These are phyloP conservation scores for Eupeodes luniger DNA, from an alignment of 2,888 invertebrate species.

Conservation along the genomic window DNA sequence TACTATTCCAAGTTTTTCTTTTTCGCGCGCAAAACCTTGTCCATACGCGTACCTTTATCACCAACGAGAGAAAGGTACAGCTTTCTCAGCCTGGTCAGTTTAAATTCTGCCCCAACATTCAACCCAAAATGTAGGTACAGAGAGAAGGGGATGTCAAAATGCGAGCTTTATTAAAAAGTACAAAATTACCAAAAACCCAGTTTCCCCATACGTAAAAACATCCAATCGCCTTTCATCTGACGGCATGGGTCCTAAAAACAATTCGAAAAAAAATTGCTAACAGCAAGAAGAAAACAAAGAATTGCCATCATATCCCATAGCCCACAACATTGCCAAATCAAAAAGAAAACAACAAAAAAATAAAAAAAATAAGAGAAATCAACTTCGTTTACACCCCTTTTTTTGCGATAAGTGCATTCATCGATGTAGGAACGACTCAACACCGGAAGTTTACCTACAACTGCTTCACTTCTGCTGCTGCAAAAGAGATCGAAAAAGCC, in stretches of 20 bases:
- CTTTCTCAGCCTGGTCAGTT: neutral
- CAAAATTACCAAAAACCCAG: constrained; percentile 37
- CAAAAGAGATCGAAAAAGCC: constrained; percentile 72
- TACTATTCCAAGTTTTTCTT: constrained; percentile 16
- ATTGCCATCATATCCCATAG: constrained; percentile 52
- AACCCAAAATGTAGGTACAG: neutral
- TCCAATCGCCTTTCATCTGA: constrained; percentile 72
- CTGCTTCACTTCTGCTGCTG: constrained; percentile 44
- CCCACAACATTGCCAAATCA: constrained; percentile 40
- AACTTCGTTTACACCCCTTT: constrained; percentile 78
- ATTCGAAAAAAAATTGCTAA: constrained; percentile 63
- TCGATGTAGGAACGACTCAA: constrained; percentile 64
- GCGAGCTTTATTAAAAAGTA: constrained; percentile 34
- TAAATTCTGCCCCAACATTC: constrained; percentile 11
- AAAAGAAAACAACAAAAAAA: constrained; percentile 50
- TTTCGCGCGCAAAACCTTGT: constrained; percentile 58
- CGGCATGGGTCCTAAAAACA: constrained; percentile 74
- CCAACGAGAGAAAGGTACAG: neutral
- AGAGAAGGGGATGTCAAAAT: constrained; percentile 24
- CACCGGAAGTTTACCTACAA: constrained; percentile 73
- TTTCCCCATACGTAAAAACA: constrained; percentile 49
- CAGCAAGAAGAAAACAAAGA: constrained; percentile 74
- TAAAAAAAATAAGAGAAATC: constrained; percentile 73
- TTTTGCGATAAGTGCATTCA: constrained; percentile 74
- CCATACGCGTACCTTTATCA: constrained; percentile 1